Base-by-base conservation (phyloP, 2,888 invertebrate genomes). In the Minunthozetes semirufus region DNA sequence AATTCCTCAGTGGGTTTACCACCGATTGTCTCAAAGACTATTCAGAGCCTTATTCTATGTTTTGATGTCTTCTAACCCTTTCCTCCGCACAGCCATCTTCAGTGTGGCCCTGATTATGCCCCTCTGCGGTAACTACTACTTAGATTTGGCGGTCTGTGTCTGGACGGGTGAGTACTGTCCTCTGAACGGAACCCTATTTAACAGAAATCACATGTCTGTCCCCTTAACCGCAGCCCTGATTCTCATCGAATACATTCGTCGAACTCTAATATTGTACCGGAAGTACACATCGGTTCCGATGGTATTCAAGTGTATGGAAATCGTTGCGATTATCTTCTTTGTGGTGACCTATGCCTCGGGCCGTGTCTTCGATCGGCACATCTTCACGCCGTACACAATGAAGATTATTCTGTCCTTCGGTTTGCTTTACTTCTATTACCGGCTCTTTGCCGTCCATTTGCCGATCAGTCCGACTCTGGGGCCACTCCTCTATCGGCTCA, bases 381-480 rank as follows among this genome's bases (percentile, higher is more conserved):
- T 74, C 13, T 76, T 77, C 25, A 75, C 80, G 33, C 78, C 80
- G 13, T 81, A 81, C 71, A 80, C 80, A n/a, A 80, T 81, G 56
- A 81, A 82, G 78, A 81, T 82, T 19, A 78, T 83, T 38, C 78
- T 83, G 77, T 81, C 82, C 74, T 63, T 81, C n/a, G 83, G 81
- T 17, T 79, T 85, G 17, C 81, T 85, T 25, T 85, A 84, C 80
- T 84, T 84, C 79, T 85, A 83, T 80, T 85, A 84, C 79, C 81
- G 84, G 9, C 82, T 84, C 17, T 80, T 85, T 48, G 82, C 82
- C 75, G 82, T 83, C 48, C 84, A 84, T 79, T 80, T 85, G 33
- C 85, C 85, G 0, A 82, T 84, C 74, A 82, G 82, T 72, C 82
- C 82, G 1, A 83, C 82, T 4, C 80, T 83, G n/a, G 85, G 85